Evolutionary conservation across 2,113 vertebrate species (phyloP).

Genomic region (Ageneiosus marmoratus): DNA sequence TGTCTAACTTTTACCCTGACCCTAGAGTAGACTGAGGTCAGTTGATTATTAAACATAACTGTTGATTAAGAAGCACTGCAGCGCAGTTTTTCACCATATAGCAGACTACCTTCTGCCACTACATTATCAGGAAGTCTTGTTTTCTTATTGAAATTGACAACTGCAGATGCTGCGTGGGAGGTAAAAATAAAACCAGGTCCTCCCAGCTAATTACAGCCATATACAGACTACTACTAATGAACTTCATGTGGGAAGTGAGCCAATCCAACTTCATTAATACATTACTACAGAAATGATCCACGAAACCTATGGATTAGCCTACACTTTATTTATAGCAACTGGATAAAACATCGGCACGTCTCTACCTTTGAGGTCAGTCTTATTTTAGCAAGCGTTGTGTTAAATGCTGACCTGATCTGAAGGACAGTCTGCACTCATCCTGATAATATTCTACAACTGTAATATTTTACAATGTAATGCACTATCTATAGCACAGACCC

Average conservation of each 20-base stretch:
- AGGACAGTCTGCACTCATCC: background rate
- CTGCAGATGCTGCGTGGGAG: conserved; percentile 11
- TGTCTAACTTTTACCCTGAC: background rate
- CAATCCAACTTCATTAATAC: background rate
- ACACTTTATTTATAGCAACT: background rate
- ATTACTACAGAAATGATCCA: background rate
- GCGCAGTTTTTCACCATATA: background rate
- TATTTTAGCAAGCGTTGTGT: background rate
- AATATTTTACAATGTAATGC: no score
- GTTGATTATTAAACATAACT: background rate
- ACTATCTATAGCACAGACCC: background rate
- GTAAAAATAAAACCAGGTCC: background rate
- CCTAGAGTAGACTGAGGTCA: background rate
- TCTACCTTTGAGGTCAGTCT: background rate
- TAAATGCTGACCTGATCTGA: background rate
- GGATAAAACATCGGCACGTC: background rate
- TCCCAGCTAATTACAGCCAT: background rate
- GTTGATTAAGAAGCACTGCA: background rate
- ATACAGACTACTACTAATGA: conserved; percentile 2
- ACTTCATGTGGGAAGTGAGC: background rate
- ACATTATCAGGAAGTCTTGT: background rate
- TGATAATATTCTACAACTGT: background rate
- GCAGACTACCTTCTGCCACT: background rate
- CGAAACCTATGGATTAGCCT: background rate
- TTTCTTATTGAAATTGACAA: background rate